Evolutionary conservation across 2,888 invertebrate species (phyloP), one percentile per base, ranked within the genome.

Genomic region (Pseudococcus jackbeardsleyi): DNA sequence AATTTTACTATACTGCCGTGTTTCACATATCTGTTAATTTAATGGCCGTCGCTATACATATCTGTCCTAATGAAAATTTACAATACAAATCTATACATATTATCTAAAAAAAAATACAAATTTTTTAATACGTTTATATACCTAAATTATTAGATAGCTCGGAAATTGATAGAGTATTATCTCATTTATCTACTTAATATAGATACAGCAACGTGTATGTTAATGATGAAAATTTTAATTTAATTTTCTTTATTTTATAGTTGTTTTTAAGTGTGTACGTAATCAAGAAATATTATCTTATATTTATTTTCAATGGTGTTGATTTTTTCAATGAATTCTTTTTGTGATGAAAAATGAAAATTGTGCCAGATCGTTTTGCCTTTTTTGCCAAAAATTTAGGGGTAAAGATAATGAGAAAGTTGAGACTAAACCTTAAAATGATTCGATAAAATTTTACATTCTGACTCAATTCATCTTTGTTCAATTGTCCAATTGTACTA

Each of bases 141-240:
- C n/a, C n/a, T 59, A 59, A 5, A 22, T 11, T 8, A 64, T 64
- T 64, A 64, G 22, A 12, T 64, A 64, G 64, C 9, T 64, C 11
- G 22, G 22, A 64, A n/a, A 46, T 82, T 19, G 79, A 82, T 82
- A 11, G 42, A 46, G 17, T 82, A 19, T 77, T 17, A 11, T 17
- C 17, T 12, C 19, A 68, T 68, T 3, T 79, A 39, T 8, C 9
- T 42, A 42, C 6, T 42, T 42, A 12, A 46, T 82, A 82, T 82
- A 82, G 79, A 82, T 82, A 82, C 79, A 82, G 79, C 79, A 82
- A 82, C 79, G 79, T 82, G 79, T 82, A 82, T 46, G 46, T 82
- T 46, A 64, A 82, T 11, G 46, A 82, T 82, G 77, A 82, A 77
- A 82, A 82, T 82, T 79, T 26, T 72, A 72, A 72, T 72, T 72